A percentile compares a stretch with the other conserved stretches of the same genome.
phyloP scores from a whole-genome alignment of 1,140 invertebrate genomes.

The Scaptomyza graminum region DNA sequence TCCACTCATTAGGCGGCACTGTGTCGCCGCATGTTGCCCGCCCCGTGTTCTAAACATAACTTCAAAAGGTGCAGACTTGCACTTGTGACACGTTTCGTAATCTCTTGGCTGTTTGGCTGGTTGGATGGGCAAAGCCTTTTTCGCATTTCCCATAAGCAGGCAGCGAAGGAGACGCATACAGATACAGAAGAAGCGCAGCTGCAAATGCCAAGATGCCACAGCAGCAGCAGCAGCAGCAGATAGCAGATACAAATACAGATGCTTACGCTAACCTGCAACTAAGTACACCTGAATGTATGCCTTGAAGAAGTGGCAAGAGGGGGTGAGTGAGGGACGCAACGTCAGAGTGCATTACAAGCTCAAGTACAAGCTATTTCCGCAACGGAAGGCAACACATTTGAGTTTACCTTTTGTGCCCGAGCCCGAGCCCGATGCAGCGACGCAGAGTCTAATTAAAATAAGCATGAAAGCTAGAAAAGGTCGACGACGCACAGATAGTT shows the following conservation, averaged over 20 bases:
- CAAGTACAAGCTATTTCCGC: constrained; percentile 77
- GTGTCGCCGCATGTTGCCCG: constrained; percentile 53
- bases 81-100: constrained; percentile 81
- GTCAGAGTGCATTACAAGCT: constrained; percentile 45
- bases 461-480: constrained; percentile 45
- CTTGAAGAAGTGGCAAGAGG: not conserved
- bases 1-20: constrained; percentile 71
- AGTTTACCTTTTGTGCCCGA: constrained; percentile 49
- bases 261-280: constrained; percentile 60
- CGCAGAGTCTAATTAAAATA: constrained; percentile 53
- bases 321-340: not conserved
- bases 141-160: constrained; percentile 68
- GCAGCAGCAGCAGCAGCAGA: constrained; percentile 21
- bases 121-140: constrained; percentile 57
- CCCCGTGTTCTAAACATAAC: constrained; percentile 78
- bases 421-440: constrained; percentile 19
- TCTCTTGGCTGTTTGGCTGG: constrained; percentile 59
- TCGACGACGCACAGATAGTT: constrained; percentile 27
- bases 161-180: constrained; percentile 22
- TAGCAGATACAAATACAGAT: constrained; percentile 61
- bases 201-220: constrained; percentile 51
- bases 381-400: constrained; percentile 66
- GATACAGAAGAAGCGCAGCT: constrained; percentile 35
- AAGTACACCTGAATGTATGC: constrained; percentile 50
- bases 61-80: constrained; percentile 79